Percentiles rank a stretch among this genome's conserved stretches.
phyloP scores from a whole-genome alignment of 2,113 vertebrate genomes.

The Onychostoma macrolepis region DNA sequence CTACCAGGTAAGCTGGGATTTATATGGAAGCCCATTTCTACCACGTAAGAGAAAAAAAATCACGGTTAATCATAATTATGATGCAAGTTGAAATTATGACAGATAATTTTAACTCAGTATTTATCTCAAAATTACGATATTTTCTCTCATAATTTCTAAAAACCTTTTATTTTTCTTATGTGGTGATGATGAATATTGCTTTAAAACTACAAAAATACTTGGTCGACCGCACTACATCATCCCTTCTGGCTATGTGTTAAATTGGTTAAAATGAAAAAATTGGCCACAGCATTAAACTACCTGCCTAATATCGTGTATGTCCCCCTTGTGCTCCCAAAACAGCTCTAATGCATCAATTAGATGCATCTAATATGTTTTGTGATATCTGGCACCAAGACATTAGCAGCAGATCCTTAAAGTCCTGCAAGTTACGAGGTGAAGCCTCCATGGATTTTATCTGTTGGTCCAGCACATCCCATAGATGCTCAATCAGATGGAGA shows the following conservation, averaged over 20 bases:
- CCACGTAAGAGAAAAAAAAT: neutral
- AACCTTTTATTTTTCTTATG: neutral
- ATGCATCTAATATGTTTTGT: too few relatives aligned
- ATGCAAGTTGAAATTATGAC: neutral
- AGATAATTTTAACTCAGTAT: neutral
- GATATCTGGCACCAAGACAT: too few relatives aligned
- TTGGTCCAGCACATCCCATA: neutral
- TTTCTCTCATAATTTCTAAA: neutral
- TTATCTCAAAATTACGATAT: neutral
- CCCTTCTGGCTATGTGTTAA: neutral
- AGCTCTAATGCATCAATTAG: too few relatives aligned
- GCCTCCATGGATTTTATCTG: too few relatives aligned
- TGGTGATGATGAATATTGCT: neutral
- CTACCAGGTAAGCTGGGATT: neutral
- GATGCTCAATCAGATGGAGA: neutral
- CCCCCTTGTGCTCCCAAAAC: too few relatives aligned
- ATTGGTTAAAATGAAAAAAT: neutral
- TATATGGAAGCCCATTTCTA: neutral
- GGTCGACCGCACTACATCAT: neutral
- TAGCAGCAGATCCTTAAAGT: too few relatives aligned
- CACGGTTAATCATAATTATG: neutral
- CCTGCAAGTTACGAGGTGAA: too few relatives aligned
- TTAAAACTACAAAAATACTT: neutral
- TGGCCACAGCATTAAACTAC: too few relatives aligned
- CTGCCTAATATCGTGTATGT: too few relatives aligned